These are phyloP conservation scores for Axea sp. DNA, from an alignment of 2,888 invertebrate genomes.

Conservation along the genomic window DNA sequence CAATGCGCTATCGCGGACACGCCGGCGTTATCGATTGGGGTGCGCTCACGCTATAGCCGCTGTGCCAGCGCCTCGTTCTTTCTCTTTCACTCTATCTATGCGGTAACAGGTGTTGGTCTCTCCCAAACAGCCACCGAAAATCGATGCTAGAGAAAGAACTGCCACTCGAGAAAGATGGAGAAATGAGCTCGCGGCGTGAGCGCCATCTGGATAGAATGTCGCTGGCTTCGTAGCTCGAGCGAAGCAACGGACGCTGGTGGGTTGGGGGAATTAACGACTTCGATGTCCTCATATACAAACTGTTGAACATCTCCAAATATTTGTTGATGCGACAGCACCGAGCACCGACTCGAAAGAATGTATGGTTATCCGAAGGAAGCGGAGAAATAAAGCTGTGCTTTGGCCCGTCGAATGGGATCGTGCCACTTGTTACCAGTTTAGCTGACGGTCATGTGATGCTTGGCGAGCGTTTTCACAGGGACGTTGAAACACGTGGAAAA, in stretches of 20 bases:
- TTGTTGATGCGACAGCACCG: constrained; percentile 29
- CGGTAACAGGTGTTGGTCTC: constrained; percentile 68
- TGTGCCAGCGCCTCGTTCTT: constrained; percentile 66
- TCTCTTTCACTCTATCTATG: constrained; percentile 67
- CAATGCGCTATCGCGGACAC: constrained; percentile 71
- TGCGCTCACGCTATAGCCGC: constrained; percentile 64
- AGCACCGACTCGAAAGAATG: too few relatives aligned
- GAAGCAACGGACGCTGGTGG: constrained; percentile 29
- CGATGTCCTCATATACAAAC: constrained; percentile 53
- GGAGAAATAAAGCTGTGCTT: too few relatives aligned
- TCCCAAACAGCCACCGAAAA: constrained; percentile 70
- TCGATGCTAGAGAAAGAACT: constrained; percentile 67
- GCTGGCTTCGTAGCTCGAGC: constrained; percentile 37
- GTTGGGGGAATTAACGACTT: constrained; percentile 54
- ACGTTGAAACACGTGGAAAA: too few relatives aligned
- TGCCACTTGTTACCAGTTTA: too few relatives aligned
- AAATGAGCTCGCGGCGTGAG: constrained; percentile 29
- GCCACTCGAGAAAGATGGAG: constrained; percentile 8
- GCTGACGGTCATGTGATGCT: too few relatives aligned
- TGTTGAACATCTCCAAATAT: constrained; percentile 57
- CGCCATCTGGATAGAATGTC: constrained; percentile 50
- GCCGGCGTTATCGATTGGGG: constrained; percentile 77
- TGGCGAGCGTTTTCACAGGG: too few relatives aligned
- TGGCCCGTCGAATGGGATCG: too few relatives aligned
- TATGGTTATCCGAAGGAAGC: too few relatives aligned